Percentiles rank a stretch among this genome's conserved stretches.
These are phyloP conservation scores for Hyla sarda DNA, from an alignment of 2,113 vertebrate species.

Conservation along the genomic window DNA sequence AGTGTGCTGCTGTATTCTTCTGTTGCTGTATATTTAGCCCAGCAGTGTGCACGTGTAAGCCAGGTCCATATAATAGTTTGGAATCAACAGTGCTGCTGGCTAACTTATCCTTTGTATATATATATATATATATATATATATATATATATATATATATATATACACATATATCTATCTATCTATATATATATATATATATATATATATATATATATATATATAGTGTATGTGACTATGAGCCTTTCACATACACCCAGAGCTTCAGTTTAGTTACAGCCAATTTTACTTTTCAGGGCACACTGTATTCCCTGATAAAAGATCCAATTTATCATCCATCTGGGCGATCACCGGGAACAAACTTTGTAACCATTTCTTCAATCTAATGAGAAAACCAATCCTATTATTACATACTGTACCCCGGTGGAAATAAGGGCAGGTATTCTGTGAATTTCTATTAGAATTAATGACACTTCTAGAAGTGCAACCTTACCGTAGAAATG, in stretches of 20 bases:
- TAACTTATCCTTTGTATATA: too few species aligned
- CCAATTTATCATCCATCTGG: conserved; percentile 23
- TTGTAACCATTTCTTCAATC: conserved; percentile 9
- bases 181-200: background rate
- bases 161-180: background rate
- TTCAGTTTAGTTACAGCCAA: background rate
- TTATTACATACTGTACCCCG: conserved; percentile 13
- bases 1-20: too few species aligned
- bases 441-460: conserved; percentile 51
- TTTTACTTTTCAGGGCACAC: background rate
- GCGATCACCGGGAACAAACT: conserved; percentile 29
- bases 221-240: background rate
- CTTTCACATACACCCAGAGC: background rate
- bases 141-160: background rate
- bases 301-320: conserved; percentile 10
- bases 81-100: too few species aligned
- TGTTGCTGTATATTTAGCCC: too few species aligned
- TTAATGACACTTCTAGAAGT: conserved; percentile 14
- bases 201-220: background rate
- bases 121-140: too few species aligned
- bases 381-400: conserved; percentile 22
- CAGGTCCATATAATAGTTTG: too few species aligned
- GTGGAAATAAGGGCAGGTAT: conserved; percentile 22
- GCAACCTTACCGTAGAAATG: conserved; percentile 27
- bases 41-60: too few species aligned